phyloP scores from a whole-genome alignment of 2,888 invertebrate species.

The Andrena haemorrhoa region DNA sequence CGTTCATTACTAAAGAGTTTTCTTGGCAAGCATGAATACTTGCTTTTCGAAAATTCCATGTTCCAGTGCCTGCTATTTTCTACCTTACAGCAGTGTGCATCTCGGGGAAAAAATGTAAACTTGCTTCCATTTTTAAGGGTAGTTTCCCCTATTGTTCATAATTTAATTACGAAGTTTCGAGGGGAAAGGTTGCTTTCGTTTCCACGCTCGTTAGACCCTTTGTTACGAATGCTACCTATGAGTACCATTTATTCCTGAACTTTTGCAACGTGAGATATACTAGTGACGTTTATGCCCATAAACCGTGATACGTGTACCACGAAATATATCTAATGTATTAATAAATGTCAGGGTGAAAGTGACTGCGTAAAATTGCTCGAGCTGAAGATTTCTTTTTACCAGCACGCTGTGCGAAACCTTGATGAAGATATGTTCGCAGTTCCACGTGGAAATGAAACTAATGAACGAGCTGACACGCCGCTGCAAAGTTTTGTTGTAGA shows the following conservation, averaged over 20 bases:
- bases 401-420: neutral
- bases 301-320: neutral
- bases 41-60: neutral
- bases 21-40: neutral
- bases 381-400: neutral
- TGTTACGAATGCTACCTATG: neutral
- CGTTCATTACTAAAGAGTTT: neutral
- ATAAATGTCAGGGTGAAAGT: no score
- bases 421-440: neutral
- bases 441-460: conserved; percentile 9
- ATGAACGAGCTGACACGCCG: neutral
- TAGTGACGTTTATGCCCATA: neutral
- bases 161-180: conserved; percentile 33
- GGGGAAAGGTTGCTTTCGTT: conserved; percentile 9
- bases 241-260: conserved; percentile 16
- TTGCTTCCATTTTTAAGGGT: conserved; percentile 1
- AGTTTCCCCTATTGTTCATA: conserved; percentile 18
- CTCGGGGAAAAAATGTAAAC: neutral
- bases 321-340: neutral
- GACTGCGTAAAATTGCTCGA: neutral
- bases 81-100: neutral
- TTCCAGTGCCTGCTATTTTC: no score
- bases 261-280: neutral
- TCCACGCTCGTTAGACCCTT: conserved; percentile 23
- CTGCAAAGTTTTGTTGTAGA: neutral